Conservation (phyloP, 2,797 vertebrate species). For the Anas capensis region DNA sequence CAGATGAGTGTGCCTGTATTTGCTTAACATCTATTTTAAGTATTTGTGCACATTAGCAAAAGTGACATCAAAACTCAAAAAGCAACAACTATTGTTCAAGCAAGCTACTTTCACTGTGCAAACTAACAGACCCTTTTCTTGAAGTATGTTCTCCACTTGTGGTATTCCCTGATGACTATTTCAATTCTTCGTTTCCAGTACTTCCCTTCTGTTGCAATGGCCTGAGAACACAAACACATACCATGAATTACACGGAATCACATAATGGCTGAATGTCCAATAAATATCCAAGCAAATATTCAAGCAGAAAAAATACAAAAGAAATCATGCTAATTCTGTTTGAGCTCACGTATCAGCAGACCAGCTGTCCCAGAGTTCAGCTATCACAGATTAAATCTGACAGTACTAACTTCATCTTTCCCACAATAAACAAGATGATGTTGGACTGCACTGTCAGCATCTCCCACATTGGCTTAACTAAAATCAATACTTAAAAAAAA, state of each 20-base stretch:
- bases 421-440: not conserved
- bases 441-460: not conserved
- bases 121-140: conserved; percentile 91
- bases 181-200: conserved; percentile 97
- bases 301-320: conserved; percentile 58
- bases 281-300: conserved; percentile 47
- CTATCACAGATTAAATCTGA: conserved; percentile 28
- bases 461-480: conserved; percentile 13
- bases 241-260: not conserved
- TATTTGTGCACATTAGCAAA: not conserved
- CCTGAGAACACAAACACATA: conserved; percentile 77
- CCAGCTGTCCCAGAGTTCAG: not conserved
- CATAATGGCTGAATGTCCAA: not conserved
- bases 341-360: conserved; percentile 30
- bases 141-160: conserved; percentile 99
- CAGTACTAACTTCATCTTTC: not conserved
- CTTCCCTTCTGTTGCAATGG: conserved; percentile 89
- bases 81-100: not conserved
- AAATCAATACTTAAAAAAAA: not conserved
- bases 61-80: not conserved
- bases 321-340: conserved; percentile 44
- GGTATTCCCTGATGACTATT: conserved; percentile 96
- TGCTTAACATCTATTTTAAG: not conserved
- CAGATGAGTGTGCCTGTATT: not conserved
- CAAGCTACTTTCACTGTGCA: not conserved